Evolutionary conservation across 1,140 invertebrate species (phyloP), one percentile per base, ranked within the genome.

Genomic region (Contarinia nasturtii): DNA sequence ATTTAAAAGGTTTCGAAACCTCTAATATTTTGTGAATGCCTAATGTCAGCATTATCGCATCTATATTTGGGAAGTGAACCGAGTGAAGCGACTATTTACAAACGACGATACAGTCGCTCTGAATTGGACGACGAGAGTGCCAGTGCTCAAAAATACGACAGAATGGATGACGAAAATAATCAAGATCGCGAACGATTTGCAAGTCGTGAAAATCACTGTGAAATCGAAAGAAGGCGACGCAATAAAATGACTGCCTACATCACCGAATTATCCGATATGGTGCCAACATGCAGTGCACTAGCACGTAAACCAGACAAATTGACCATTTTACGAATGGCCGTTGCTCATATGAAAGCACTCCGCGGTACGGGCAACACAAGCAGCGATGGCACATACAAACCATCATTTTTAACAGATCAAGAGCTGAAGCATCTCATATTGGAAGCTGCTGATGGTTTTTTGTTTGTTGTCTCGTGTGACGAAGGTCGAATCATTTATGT

Each of bases 201-300:
- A 52, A 78, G 82, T 68, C 84, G 94, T 65, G 96, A 99, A 74
- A 98, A 98, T 68, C 96, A 99, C 73, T 97, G 93, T 72, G 96
- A 99, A 71, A 99, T 99, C 64, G 96, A 99, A 68, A 75, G 96
- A 53, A 75, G 95, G 50, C 73, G 96, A 53, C 76, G 96, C 49
- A 98, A 98, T 73, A 99, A 99, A 79, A 99, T 99, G 96, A 98
- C 95, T 49, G 88, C 93, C 49, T 99, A 98, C 69, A 98, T 99
- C 60, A 98, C 94, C 53, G 96, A 99, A 72, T 74, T 99, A 51
- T 97, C 92, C 49, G 94, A 98, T 68, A 99, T 99, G 95, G 94
- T 99, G 53, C 96, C 95, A 55, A 96, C 95, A 52, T 98, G 93
- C 68, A 92, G 85, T 55, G 91, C 92, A 1, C 71, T 98, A 33